phyloP scores from a whole-genome alignment of 2,113 vertebrate genomes.

The Riparia riparia region DNA sequence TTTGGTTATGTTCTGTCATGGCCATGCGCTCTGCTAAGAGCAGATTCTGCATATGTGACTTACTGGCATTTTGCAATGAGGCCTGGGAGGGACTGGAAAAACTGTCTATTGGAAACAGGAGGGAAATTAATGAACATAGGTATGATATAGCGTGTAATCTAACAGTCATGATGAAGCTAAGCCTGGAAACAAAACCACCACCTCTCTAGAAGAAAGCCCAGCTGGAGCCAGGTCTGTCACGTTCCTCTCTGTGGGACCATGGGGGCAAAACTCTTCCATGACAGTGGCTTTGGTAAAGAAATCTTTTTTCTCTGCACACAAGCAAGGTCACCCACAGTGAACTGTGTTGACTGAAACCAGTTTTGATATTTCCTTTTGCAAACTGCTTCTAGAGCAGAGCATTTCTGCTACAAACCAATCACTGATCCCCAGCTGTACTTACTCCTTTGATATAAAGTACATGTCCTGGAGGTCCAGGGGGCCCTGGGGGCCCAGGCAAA shows the following conservation, averaged over 20 bases:
- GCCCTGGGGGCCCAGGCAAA: slow-evolving; percentile 85
- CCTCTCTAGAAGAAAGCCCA: not conserved
- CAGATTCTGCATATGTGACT: slow-evolving; percentile 62
- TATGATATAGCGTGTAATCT: not conserved
- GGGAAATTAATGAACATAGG: not conserved
- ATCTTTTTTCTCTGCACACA: not conserved
- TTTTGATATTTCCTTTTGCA: not conserved
- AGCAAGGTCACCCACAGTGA: not conserved
- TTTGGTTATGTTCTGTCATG: not conserved
- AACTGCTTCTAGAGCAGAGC: not conserved
- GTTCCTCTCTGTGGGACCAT: rapidly evolving
- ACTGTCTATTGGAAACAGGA: slow-evolving; percentile 85
- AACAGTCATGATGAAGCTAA: not conserved
- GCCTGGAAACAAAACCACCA: not conserved
- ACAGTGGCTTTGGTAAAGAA: not conserved
- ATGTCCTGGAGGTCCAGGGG: slow-evolving; percentile 86
- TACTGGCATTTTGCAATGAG: slow-evolving; percentile 92
- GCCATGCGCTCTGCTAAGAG: slow-evolving; percentile 14
- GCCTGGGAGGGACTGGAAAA: slow-evolving; percentile 89
- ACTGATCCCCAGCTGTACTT: slow-evolving; percentile 64
- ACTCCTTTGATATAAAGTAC: slow-evolving; percentile 91
- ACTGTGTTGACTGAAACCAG: not conserved
- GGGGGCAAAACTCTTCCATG: not conserved
- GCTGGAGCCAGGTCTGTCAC: not conserved
- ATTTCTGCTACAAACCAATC: not conserved